Evolutionary conservation across 2,888 invertebrate species (phyloP).

Genomic region (Platycheirus rosarum): DNA sequence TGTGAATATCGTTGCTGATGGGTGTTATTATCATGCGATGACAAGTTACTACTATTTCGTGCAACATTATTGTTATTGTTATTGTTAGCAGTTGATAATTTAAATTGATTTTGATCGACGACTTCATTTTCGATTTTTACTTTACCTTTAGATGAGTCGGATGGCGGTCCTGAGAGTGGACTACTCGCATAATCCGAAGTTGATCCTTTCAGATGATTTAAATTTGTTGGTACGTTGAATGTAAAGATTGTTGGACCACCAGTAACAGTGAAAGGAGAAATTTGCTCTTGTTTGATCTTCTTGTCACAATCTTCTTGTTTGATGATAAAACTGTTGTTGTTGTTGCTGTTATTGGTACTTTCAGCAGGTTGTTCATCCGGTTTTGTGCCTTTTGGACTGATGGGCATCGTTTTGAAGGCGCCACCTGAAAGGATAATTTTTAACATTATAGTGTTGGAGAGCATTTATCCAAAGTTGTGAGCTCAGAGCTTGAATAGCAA

Average conservation of each 20-base stretch:
- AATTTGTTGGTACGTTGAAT: slow-evolving; percentile 81
- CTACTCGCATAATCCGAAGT: slow-evolving; percentile 45
- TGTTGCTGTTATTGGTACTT: slow-evolving; percentile 43
- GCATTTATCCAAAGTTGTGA: too few relatives aligned
- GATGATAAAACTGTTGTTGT: slow-evolving; percentile 49
- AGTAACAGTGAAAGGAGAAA: slow-evolving; percentile 80
- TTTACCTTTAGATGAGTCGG: slow-evolving; percentile 68
- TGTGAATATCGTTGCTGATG: slow-evolving; percentile 77
- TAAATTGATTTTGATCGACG: slow-evolving; percentile 48
- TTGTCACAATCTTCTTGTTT: slow-evolving; percentile 76
- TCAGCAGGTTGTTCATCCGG: slow-evolving; percentile 76
- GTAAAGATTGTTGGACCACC: slow-evolving; percentile 79
- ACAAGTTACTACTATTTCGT: slow-evolving; percentile 63
- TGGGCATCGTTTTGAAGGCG: slow-evolving; percentile 93
- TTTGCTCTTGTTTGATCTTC: slow-evolving; percentile 81
- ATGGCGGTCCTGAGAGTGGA: slow-evolving; percentile 38
- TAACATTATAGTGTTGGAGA: too few relatives aligned
- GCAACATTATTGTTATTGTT: slow-evolving; percentile 58
- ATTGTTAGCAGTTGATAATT: slow-evolving; percentile 57
- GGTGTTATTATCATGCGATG: slow-evolving; percentile 72
- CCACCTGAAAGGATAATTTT: slow-evolving; percentile 86
- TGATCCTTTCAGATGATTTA: slow-evolving; percentile 65
- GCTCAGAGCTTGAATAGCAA: too few relatives aligned
- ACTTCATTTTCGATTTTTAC: slow-evolving; percentile 55
- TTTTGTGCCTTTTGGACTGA: slow-evolving; percentile 84